Base-by-base conservation (phyloP, 2,113 vertebrate species). In the Laticauda colubrina region DNA sequence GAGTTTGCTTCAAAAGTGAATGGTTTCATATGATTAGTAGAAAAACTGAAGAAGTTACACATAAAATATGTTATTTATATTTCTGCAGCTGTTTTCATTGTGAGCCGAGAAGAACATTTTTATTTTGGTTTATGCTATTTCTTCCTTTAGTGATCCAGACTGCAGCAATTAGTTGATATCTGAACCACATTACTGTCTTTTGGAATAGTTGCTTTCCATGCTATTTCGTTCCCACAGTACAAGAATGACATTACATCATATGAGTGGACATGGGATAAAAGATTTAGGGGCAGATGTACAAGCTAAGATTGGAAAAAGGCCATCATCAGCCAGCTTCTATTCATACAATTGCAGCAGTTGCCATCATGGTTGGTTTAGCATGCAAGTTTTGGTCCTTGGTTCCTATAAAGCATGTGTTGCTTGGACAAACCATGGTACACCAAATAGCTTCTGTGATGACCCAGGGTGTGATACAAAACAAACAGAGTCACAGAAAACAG, bases 21-120 rank as follows among this genome's bases (percentile, higher is more conserved):
- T 53, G 15, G 81, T n/a, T 92, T 26, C 0, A 0, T 86, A 23
- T 0, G 1, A 0, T 21, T 81, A 56, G 64, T 64, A 69, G 26
- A 18, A 93, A 29, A 12, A 18, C 59, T 94, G 34, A 94, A 39
- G 14, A 94, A 90, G 18, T 6, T 89, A 34, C 14, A 34, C 6
- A 85, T 92, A 94, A 93, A 89, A 93, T 39, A 96, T 18, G 95
- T 94, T 96, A 95, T 96, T 96, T 96, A 94, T 96, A 85, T 95
- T 96, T 89, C 91, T 81, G 88, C 94, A 96, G 92, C 94, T 96
- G 89, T 96, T 97, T 97, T 91, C 93, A 89, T 95, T 96, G 96
- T 90, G 75, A 94, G 87, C 88, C 93, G 75, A 26, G 86, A 95
- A 94, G 45, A 93, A 95, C 93, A 87, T 91, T 95, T 95, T 94